Conservation (phyloP, 2,797 vertebrate species). For the Phoeniculus purpureus region DNA sequence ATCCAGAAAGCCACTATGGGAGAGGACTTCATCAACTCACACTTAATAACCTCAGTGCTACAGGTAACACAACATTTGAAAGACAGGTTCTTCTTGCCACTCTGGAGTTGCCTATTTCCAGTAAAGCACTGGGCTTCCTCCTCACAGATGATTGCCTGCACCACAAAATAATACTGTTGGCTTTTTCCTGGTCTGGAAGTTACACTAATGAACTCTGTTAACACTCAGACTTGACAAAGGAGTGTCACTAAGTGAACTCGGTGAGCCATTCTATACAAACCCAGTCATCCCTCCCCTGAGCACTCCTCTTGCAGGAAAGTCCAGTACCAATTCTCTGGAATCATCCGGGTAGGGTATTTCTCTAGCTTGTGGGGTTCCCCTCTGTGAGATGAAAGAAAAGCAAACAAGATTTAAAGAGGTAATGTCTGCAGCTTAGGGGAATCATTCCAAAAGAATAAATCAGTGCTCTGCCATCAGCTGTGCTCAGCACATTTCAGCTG, state of each 20-base stretch:
- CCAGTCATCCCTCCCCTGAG: not conserved
- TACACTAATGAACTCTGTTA: too few relatives aligned
- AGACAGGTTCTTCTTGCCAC: fast-evolving
- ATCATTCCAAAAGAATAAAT: not conserved
- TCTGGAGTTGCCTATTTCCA: not conserved
- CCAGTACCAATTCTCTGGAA: not conserved
- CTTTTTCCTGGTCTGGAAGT: not conserved
- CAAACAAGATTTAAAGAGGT: not conserved
- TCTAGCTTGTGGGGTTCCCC: not conserved
- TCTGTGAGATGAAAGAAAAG: not conserved
- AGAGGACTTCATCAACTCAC: not conserved
- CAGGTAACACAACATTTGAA: not conserved
- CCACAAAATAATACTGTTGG: not conserved
- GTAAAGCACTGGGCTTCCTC: not conserved
- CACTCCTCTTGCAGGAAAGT: not conserved
- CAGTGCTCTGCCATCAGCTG: not conserved
- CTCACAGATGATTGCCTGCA: too few relatives aligned
- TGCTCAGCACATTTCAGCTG: not conserved
- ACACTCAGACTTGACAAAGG: not conserved
- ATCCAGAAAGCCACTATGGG: not conserved
- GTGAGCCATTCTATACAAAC: not conserved
- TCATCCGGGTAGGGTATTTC: not conserved
- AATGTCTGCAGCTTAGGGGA: not conserved
- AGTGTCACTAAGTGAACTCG: not conserved
- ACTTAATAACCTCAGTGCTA: not conserved